phyloP scores from a whole-genome alignment of 2,797 vertebrate genomes.

The Pantherophis vulpinus region DNA sequence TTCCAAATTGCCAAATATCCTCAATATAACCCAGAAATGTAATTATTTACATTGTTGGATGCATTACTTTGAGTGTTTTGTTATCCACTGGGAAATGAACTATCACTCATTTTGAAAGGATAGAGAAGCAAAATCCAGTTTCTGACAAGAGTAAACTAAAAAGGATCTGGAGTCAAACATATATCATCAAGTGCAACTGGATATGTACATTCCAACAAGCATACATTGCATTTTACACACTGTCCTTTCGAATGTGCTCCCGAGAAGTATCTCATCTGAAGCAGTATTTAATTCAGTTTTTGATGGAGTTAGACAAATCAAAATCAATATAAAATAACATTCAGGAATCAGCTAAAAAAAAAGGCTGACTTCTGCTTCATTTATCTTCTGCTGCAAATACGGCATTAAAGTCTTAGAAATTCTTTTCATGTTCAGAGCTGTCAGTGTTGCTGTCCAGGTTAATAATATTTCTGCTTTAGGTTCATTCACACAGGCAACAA shows the following conservation, averaged over 20 bases:
- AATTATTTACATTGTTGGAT: background rate
- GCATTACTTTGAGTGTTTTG: background rate
- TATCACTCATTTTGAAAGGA: background rate
- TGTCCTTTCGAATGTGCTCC: background rate
- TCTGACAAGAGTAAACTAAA: background rate
- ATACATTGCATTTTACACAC: background rate
- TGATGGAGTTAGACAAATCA: background rate
- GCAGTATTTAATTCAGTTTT: background rate
- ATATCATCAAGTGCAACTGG: background rate
- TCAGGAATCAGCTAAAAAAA: background rate
- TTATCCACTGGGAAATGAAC: background rate
- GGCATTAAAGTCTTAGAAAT: background rate
- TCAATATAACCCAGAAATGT: background rate
- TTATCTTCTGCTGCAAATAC: background rate
- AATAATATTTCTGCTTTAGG: constrained; percentile 4
- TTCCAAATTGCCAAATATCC: background rate
- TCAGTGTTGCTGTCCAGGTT: background rate
- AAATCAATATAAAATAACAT: constrained; percentile 1
- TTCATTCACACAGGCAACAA: background rate
- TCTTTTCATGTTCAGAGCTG: background rate
- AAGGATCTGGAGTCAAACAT: background rate
- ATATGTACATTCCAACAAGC: background rate
- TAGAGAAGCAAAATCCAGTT: background rate
- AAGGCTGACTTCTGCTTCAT: background rate
- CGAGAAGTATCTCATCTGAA: background rate